Conservation (phyloP, 2,888 invertebrate genomes). For the Euphydryas editha region DNA sequence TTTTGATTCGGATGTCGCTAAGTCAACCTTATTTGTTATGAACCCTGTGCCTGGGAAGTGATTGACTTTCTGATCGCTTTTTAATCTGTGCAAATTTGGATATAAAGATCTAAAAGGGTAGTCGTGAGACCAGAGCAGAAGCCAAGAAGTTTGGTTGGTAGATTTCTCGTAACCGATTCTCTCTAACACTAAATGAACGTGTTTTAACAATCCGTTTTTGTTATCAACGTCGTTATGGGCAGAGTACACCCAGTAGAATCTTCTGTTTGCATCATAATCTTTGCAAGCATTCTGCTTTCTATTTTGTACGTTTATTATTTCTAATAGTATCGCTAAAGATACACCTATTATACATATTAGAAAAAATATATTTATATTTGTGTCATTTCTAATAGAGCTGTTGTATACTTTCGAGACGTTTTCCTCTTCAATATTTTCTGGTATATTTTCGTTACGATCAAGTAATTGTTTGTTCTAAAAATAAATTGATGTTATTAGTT, state of each 20-base stretch:
- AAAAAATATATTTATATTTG: slow-evolving; percentile 59
- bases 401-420: slow-evolving; percentile 36
- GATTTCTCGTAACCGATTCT: slow-evolving; percentile 88
- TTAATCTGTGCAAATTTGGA: slow-evolving; percentile 81
- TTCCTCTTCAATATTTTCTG: slow-evolving; percentile 40
- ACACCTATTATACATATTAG: slow-evolving; percentile 67
- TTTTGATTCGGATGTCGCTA: slow-evolving; percentile 90
- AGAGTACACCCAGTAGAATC: slow-evolving; percentile 85
- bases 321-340: slow-evolving; percentile 61
- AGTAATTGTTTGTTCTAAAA: slow-evolving; percentile 43
- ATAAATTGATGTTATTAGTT: slow-evolving; percentile 26
- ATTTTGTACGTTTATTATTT: slow-evolving; percentile 60
- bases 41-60: slow-evolving; percentile 97
- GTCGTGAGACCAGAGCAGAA: slow-evolving; percentile 96
- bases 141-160: slow-evolving; percentile 87
- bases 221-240: slow-evolving; percentile 80
- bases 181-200: slow-evolving; percentile 91
- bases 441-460: slow-evolving; percentile 33
- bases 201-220: slow-evolving; percentile 87
- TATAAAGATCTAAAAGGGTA: slow-evolving; percentile 90
- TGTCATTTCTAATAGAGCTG: slow-evolving; percentile 46
- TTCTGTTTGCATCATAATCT: slow-evolving; percentile 45
- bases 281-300: slow-evolving; percentile 48
- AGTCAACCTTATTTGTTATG: slow-evolving; percentile 94
- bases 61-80: slow-evolving; percentile 92